phyloP scores from a whole-genome alignment of 2,113 vertebrate species.

The Ariopsis seemanni region DNA sequence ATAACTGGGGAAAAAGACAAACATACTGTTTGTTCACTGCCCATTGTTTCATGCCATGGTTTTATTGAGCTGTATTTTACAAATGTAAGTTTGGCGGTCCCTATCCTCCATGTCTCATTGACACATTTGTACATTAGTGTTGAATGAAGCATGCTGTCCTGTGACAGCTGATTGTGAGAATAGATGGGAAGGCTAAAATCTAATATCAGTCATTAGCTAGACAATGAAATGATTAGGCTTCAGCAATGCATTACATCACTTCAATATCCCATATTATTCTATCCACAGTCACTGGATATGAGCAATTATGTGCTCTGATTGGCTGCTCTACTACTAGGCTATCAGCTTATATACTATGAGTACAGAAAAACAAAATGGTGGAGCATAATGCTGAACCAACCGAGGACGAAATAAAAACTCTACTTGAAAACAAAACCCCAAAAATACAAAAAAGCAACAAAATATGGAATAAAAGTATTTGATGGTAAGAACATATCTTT shows the following conservation, averaged over 20 bases:
- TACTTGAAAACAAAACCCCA: too few relatives aligned
- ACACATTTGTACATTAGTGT: background rate
- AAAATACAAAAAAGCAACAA: too few relatives aligned
- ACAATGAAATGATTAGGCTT: background rate
- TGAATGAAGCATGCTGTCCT: background rate
- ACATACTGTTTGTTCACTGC: slow-evolving; percentile 2
- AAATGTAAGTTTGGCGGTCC: background rate
- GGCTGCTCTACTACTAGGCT: too few relatives aligned
- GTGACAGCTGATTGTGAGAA: background rate
- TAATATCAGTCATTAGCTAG: background rate
- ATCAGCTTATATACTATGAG: too few relatives aligned
- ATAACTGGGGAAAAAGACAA: background rate
- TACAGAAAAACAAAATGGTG: too few relatives aligned
- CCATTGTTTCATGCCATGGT: background rate
- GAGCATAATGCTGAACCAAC: too few relatives aligned
- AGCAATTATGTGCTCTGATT: too few relatives aligned
- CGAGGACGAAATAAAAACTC: too few relatives aligned
- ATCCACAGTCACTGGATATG: too few relatives aligned
- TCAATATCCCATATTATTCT: too few relatives aligned
- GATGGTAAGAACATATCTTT: too few relatives aligned
- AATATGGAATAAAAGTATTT: too few relatives aligned
- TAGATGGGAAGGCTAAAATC: background rate
- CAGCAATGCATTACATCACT: background rate
- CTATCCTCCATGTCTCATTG: background rate
- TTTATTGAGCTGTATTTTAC: background rate